phyloP scores from a whole-genome alignment of 2,888 invertebrate species.

The Drosophila pseudotalamancana region DNA sequence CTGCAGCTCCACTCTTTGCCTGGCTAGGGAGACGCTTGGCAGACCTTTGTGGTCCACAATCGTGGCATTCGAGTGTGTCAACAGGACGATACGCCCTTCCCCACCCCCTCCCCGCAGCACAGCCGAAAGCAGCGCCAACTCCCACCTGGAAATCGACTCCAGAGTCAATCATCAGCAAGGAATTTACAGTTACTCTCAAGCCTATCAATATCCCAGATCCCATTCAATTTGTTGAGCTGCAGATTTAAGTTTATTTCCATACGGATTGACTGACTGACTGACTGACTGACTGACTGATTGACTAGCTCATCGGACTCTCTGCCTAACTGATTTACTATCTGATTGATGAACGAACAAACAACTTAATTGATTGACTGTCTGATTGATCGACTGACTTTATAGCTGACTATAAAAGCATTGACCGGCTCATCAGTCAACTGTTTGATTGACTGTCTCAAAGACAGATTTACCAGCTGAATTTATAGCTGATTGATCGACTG shows the following conservation, averaged over 20 bases:
- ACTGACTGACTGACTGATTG: background rate
- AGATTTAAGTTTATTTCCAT: too few species aligned
- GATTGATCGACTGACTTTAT: background rate
- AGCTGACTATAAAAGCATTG: too few species aligned
- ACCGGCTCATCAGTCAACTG: background rate
- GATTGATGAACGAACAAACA: background rate
- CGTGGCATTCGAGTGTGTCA: slow-evolving; percentile 10
- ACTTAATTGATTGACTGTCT: background rate
- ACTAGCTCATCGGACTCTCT: background rate
- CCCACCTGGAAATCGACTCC: background rate
- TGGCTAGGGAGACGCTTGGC: slow-evolving; percentile 21
- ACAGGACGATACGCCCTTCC: slow-evolving; percentile 6
- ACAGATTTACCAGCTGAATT: too few species aligned
- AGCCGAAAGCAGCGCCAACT: background rate
- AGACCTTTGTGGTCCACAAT: slow-evolving; percentile 20
- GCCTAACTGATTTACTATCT: background rate
- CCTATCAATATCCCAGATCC: background rate
- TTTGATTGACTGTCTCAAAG: background rate
- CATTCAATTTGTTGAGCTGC: background rate
- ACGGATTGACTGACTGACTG: background rate
- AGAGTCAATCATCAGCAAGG: background rate
- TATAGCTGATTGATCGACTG: too few species aligned
- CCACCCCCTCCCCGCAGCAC: background rate
- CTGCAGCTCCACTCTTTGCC: slow-evolving; percentile 2
- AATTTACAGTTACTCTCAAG: background rate